phyloP scores from a whole-genome alignment of 2,888 invertebrate genomes.

The Drosophila demipolita region DNA sequence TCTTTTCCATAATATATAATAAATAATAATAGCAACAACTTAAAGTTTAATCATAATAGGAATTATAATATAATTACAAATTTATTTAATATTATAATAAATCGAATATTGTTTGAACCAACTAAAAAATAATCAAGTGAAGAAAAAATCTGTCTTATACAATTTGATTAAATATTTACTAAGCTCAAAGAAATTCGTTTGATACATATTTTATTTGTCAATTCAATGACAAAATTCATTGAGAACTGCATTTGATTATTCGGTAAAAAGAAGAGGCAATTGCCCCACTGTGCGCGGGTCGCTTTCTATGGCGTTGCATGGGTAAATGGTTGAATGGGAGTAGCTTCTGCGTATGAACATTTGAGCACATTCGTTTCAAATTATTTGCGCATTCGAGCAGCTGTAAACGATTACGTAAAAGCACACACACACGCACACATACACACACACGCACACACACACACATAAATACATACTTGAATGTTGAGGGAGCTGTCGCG shows the following conservation, averaged over 20 bases:
- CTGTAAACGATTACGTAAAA: constrained; percentile 83
- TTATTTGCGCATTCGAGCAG: constrained; percentile 83
- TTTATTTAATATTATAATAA: not conserved
- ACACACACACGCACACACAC: constrained; percentile 3
- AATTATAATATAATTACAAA: not conserved
- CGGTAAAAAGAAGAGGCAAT: not conserved
- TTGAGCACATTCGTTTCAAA: constrained; percentile 73
- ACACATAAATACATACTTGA: constrained; percentile 12
- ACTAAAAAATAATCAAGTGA: not conserved
- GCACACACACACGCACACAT: constrained; percentile 23
- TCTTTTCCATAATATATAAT: not conserved
- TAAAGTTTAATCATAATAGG: not conserved
- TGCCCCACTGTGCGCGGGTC: constrained; percentile 31
- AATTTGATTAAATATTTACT: not conserved
- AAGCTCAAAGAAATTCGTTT: not conserved
- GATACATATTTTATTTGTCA: not conserved
- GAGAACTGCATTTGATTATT: not conserved
- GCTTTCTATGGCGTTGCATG: constrained; percentile 53
- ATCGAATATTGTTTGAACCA: not conserved
- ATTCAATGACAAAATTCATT: not conserved
- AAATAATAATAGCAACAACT: too few relatives aligned
- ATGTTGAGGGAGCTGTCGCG: constrained; percentile 46
- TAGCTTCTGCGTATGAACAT: constrained; percentile 69
- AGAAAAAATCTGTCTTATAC: not conserved
- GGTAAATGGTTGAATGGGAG: constrained; percentile 56